A percentile compares a stretch with the other conserved stretches of the same genome.
These are phyloP conservation scores for Sialia sialis DNA, from an alignment of 2,113 vertebrate genomes.

Conservation along the genomic window DNA sequence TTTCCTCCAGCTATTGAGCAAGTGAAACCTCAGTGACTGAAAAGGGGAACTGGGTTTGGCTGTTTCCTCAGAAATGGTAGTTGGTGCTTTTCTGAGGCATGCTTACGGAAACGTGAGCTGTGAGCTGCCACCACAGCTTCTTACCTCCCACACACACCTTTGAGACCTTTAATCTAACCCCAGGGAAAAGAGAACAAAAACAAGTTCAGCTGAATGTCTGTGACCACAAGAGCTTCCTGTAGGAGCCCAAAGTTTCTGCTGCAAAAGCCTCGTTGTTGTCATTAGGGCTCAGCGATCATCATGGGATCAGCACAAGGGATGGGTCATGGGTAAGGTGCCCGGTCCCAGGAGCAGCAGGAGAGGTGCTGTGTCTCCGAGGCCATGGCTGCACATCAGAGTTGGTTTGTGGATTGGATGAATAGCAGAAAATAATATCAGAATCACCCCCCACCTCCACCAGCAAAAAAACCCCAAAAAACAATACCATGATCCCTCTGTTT, in stretches of 20 bases:
- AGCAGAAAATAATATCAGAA: not conserved
- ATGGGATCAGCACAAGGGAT: not conserved
- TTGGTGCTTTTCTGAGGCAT: not conserved
- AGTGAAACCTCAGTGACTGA: not conserved
- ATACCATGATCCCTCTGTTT: not conserved
- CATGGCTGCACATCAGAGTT: not conserved
- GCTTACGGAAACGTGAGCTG: not conserved
- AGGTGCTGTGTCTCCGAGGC: not conserved
- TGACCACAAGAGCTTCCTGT: not conserved
- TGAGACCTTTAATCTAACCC: not conserved
- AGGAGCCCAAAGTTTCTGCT: not conserved
- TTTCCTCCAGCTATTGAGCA: not conserved
- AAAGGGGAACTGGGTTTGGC: not conserved
- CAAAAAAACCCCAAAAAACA: not conserved
- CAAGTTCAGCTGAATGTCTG: not conserved
- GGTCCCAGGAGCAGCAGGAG: not conserved
- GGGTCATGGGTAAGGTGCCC: not conserved
- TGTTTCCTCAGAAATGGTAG: not conserved
- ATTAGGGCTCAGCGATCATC: not conserved
- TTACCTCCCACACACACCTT: not conserved
- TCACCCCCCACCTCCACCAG: not conserved
- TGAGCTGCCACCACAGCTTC: not conserved
- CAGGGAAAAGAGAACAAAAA: not conserved
- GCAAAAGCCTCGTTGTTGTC: not conserved
- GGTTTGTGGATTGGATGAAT: not conserved